Evolutionary conservation across 2,113 vertebrate genomes (phyloP), one percentile per base, ranked within the genome.

Genomic region (Macrotus californicus): DNA sequence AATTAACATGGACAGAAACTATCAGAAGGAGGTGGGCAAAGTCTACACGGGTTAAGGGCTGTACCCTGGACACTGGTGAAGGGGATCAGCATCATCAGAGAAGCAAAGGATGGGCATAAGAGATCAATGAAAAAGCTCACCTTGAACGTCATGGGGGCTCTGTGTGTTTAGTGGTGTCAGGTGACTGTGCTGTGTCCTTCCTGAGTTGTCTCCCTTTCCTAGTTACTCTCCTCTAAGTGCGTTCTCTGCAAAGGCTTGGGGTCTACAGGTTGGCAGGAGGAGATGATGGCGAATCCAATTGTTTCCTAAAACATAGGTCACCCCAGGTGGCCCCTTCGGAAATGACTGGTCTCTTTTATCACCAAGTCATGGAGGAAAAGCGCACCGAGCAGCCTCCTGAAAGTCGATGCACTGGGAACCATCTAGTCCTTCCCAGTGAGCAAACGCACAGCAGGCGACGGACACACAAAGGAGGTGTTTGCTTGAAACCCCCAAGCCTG

Each of bases 341-440:
- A 98, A 98, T 97, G 98, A 98, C 96, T 79, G 93, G 96, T 97
- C 96, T 98, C 96, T 97, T 98, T 89, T 97, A 98, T 97, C 97
- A 96, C 66, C 87, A 64, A 98, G 98, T 98, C 98, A 97, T 96
- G 97, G 98, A 98, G 97, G 97, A 96, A 98, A 98, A 98, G 97
- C 97, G 96, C 96, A 97, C 92, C 7, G 96, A 97, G 94, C 97
- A 98, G 98, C 97, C 5, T 97, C 96, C 97, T 93, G 96, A 81
- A 97, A 96, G 97, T 92, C 96, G 98, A 97, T 96, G 96, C 96
- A 77, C 93, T 93, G 96, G 97, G 97, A 97, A 97, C 97, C 97
- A 98, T 97, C 97, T 98, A 86, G 96, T 97, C 97, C 94, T 97
- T 94, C 94, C 96, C 92, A 79, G 96, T 75, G 85, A 98, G 98